Evolutionary conservation across 2,888 invertebrate genomes (phyloP).

Genomic region (Scrobipalpa atriplicella): DNA sequence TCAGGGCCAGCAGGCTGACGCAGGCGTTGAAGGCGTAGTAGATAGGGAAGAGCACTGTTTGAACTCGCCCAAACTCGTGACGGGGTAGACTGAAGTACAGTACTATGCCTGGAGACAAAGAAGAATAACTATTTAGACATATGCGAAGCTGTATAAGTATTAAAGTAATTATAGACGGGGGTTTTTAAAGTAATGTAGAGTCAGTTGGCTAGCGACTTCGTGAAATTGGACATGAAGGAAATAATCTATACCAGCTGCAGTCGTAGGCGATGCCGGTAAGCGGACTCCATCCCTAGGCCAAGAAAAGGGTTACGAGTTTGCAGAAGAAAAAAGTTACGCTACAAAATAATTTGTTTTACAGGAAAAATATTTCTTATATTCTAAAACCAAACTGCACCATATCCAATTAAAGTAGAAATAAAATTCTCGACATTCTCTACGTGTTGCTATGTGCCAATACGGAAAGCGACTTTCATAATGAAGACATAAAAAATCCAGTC

Average conservation of each 20-base stretch:
- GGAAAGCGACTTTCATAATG: conserved; percentile 10
- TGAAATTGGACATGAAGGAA: no score
- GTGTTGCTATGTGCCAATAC: not conserved
- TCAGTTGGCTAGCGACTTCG: no score
- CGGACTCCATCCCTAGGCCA: no score
- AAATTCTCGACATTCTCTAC: not conserved
- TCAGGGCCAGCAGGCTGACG: conserved; percentile 87
- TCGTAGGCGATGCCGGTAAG: no score
- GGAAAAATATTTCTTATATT: no score
- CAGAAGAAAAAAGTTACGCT: no score
- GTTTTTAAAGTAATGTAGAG: no score
- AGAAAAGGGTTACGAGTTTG: no score
- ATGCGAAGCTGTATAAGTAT: not conserved
- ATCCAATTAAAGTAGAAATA: not conserved
- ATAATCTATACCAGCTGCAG: no score
- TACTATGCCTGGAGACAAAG: conserved; percentile 85
- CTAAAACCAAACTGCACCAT: not conserved
- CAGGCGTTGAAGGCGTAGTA: conserved; percentile 91
- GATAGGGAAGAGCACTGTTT: conserved; percentile 92
- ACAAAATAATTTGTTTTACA: no score
- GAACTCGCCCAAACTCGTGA: conserved; percentile 93
- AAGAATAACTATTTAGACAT: not conserved
- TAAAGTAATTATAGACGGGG: no score
- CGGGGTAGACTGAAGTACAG: conserved; percentile 93
- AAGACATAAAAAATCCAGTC: conserved; percentile 10